Percentiles rank a stretch among this genome's conserved stretches.
Conservation (phyloP, 2,113 vertebrate genomes). For the Tyto alba region DNA sequence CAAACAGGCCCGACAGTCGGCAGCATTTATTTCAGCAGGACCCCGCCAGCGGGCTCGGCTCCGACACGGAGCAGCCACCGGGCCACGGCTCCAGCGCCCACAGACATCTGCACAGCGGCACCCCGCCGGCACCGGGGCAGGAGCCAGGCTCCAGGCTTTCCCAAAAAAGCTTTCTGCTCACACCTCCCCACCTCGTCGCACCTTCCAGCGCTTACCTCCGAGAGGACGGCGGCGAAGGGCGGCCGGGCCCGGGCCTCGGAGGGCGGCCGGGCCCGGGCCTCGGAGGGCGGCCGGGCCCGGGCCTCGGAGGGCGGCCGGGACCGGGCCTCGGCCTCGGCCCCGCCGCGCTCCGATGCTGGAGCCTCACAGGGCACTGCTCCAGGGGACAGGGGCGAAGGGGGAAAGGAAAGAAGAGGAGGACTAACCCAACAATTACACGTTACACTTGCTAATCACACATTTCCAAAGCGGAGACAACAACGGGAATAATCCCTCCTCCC, state of each 20-base stretch:
- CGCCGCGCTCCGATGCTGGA: rapidly evolving
- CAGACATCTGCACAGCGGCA: background rate
- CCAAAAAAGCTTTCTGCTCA: background rate
- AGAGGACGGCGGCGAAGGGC: background rate
- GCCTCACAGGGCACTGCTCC: background rate
- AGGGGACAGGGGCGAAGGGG: rapidly evolving
- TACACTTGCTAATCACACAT: background rate
- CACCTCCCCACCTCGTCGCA: background rate
- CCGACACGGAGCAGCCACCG: rapidly evolving
- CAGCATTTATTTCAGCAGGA: rapidly evolving
- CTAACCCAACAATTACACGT: background rate
- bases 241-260: no score
- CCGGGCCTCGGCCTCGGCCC: background rate
- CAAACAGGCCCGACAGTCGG: rapidly evolving
- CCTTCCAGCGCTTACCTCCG: rapidly evolving
- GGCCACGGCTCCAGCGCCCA: rapidly evolving
- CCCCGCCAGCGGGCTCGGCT: rapidly evolving
- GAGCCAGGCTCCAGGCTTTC: background rate
- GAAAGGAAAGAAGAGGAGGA: background rate
- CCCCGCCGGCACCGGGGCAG: background rate
- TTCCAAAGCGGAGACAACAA: background rate
- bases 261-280: no score
- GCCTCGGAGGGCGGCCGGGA: no score
- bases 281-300: no score
- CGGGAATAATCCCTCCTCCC: background rate